A percentile compares a stretch with the other conserved stretches of the same genome.
phyloP scores from a whole-genome alignment of 92 coral and sea anemone species.

The Parazoanthus atlanticus region DNA sequence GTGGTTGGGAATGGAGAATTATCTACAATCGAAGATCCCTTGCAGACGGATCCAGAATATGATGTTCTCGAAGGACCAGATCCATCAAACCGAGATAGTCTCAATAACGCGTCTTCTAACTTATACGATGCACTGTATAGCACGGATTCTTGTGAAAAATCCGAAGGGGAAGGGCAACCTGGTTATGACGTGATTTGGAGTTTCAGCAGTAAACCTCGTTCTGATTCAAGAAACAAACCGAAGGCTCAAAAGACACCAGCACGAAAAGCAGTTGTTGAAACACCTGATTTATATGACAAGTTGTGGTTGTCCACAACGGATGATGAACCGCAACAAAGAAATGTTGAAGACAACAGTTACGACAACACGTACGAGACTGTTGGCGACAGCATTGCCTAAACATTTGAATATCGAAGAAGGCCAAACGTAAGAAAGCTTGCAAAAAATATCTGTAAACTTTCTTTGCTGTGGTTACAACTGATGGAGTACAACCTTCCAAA shows the following conservation, averaged over 20 bases:
- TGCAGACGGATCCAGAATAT: neutral
- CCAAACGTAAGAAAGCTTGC: neutral
- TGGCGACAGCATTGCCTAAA: neutral
- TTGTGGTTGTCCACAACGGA: neutral
- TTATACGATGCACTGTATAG: neutral
- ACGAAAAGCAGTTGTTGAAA: neutral
- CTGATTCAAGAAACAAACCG: neutral
- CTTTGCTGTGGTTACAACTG: no score
- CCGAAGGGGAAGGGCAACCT: neutral
- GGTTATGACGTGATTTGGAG: conserved; percentile 14
- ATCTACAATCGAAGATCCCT: neutral
- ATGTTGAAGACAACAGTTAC: neutral
- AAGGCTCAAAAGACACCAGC: neutral
- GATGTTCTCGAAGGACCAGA: conserved; percentile 5
- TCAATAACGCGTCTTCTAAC: neutral
- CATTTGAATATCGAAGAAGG: no score
- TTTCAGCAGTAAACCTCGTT: neutral
- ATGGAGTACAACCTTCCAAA: no score
- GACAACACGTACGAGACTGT: conserved; percentile 10
- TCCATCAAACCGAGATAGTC: neutral
- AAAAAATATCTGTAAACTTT: neutral
- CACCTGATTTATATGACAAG: neutral
- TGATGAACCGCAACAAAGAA: neutral
- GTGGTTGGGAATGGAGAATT: no score
- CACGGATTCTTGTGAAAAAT: neutral